phyloP scores from a whole-genome alignment of 2,113 vertebrate species.

The Festucalex cinctus region DNA sequence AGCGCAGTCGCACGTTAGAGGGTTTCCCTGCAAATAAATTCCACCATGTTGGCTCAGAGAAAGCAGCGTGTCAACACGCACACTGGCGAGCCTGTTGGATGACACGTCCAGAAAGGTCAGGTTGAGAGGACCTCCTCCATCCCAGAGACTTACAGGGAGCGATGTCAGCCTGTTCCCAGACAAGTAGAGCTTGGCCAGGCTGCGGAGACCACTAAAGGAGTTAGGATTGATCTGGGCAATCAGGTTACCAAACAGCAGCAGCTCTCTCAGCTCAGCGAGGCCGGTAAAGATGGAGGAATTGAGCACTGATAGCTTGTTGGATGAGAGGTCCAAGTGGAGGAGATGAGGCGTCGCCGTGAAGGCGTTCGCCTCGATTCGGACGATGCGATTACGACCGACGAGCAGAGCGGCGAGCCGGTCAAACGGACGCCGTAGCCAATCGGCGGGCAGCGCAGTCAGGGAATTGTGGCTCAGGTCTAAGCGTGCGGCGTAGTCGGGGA shows the following conservation, averaged over 20 bases:
- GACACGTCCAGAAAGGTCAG: constrained; percentile 80
- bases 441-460: constrained; percentile 65
- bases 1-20: constrained; percentile 77
- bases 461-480: constrained; percentile 83
- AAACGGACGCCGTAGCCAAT: constrained; percentile 71
- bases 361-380: constrained; percentile 64
- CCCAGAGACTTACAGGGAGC: constrained; percentile 76
- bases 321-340: constrained; percentile 80
- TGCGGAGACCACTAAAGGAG: constrained; percentile 71
- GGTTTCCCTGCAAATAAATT: constrained; percentile 83
- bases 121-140: constrained; percentile 67
- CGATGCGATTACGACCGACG: constrained; percentile 75
- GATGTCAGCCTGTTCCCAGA: constrained; percentile 71
- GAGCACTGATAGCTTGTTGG: constrained; percentile 73
- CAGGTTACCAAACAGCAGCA: constrained; percentile 81
- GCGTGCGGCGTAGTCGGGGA: constrained; percentile 72
- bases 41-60: constrained; percentile 68
- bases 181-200: constrained; percentile 78
- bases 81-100: constrained; percentile 69
- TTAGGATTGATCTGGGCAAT: constrained; percentile 66
- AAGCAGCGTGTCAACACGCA: constrained; percentile 75
- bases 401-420: constrained; percentile 74
- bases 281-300: constrained; percentile 72
- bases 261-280: constrained; percentile 71
- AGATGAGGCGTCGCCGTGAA: constrained; percentile 72